A percentile compares a stretch with the other conserved stretches of the same genome.
Conservation (phyloP, 2,888 invertebrate genomes). For the Busseola fusca region DNA sequence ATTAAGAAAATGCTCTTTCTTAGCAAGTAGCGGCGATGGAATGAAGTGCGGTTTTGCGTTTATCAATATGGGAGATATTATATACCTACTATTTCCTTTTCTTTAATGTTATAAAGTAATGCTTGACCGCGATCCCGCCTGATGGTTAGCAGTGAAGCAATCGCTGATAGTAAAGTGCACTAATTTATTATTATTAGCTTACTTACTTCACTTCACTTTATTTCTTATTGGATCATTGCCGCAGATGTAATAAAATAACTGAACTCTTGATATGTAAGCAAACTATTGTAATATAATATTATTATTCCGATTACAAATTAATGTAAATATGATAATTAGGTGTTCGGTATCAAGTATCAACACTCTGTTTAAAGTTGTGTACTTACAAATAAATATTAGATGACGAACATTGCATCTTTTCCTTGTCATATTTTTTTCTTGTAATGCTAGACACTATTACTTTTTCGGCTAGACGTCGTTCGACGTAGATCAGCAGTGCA, state of each 20-base stretch:
- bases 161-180: too few relatives aligned
- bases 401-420: slow-evolving; percentile 50
- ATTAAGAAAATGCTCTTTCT: not conserved
- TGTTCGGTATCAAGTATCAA: slow-evolving; percentile 56
- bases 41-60: not conserved
- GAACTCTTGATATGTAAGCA: slow-evolving; percentile 34
- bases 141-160: too few relatives aligned
- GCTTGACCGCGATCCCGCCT: too few relatives aligned
- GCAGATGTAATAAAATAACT: slow-evolving; percentile 30
- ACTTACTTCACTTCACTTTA: too few relatives aligned
- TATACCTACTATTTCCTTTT: too few relatives aligned
- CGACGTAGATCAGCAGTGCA: too few relatives aligned
- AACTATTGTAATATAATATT: slow-evolving; percentile 34
- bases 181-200: too few relatives aligned
- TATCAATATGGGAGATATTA: too few relatives aligned
- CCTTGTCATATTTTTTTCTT: slow-evolving; percentile 10
- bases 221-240: slow-evolving; percentile 5
- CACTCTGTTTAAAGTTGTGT: slow-evolving; percentile 78
- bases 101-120: too few relatives aligned
- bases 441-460: not conserved
- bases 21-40: not conserved
- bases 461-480: not conserved
- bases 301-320: slow-evolving; percentile 52
- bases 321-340: slow-evolving; percentile 69
- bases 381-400: slow-evolving; percentile 71